These are phyloP conservation scores for Trogon surrucura DNA, from an alignment of 2,113 vertebrate genomes.

Conservation along the genomic window DNA sequence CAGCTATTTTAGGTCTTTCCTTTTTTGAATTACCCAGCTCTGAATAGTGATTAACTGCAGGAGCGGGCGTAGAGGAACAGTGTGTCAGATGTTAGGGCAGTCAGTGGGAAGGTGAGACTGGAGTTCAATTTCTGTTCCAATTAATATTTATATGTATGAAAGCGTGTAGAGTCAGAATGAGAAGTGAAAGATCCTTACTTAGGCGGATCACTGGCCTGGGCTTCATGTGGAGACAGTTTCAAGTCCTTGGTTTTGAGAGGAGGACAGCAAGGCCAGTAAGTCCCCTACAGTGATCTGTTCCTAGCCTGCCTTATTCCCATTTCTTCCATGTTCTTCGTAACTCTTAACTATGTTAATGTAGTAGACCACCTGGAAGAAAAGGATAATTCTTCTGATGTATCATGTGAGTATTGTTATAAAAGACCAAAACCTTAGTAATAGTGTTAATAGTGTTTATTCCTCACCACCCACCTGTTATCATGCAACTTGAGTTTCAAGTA, in stretches of 20 bases:
- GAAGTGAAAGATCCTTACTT: not conserved
- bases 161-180: not conserved
- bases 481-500: not conserved
- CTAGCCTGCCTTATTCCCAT: not conserved
- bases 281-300: not conserved
- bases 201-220: not conserved
- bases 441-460: not conserved
- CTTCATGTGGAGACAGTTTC: not conserved
- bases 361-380: not conserved
- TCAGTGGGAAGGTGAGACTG: not conserved
- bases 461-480: not conserved
- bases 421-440: not conserved
- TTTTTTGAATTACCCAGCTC: not conserved
- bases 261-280: not conserved
- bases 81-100: not conserved
- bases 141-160: not conserved
- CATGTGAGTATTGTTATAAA: not conserved
- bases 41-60: not conserved
- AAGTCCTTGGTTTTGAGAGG: not conserved
- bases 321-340: not conserved
- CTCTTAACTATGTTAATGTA: not conserved
- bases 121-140: not conserved
- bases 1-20: conserved; percentile 24
- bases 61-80: not conserved
- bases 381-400: not conserved